Evolutionary conservation across 2,888 invertebrate species (phyloP), one percentile per base, ranked within the genome.

Genomic region (Aphrophora alni): DNA sequence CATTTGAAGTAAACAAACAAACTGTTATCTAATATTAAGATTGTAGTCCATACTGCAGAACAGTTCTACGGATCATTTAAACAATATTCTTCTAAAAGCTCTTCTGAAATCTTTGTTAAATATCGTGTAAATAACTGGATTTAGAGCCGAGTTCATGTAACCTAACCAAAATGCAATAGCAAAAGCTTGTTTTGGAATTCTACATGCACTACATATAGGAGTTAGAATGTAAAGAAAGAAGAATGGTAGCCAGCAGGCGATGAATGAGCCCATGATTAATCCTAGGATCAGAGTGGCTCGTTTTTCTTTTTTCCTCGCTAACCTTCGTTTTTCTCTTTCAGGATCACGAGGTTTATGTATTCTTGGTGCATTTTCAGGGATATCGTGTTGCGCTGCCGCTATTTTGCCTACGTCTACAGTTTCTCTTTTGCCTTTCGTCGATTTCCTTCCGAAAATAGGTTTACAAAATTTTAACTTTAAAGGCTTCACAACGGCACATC

Each of bases 201-300:
- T 90, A 88, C 95, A 94, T 75, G 88, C 88, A 71, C 80, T 75
- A 87, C 95, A 95, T 80, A 95, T 92, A 10, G 97, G 95, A 87
- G 95, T 94, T 79, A 97, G 89, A 86, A 97, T 96, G 88, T 97
- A 97, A 84, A 97, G 91, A 88, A 96, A 94, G 92, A 99, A 99
- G 89, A 99, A 99, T 0, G 99, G 99, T 87, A 99, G 90, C 99
- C 99, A 98, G 88, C 98, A 98, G 81, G 98, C 95, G 86, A 99
- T 98, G 88, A 99, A 99, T 85, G 98, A 97, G 83, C 98, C 98
- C 97, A 99, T 98, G 85, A 99, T 98, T 82, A 99, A 92, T 59
- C 99, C 99, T 84, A 99, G 90, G 84, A 99, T 98, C 27, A 99
- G 90, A 0, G 98, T 99, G 1, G 99, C 99, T 72, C 99, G 91